Base-by-base conservation (phyloP, 2,797 vertebrate genomes). In the Scolopax rusticola region DNA sequence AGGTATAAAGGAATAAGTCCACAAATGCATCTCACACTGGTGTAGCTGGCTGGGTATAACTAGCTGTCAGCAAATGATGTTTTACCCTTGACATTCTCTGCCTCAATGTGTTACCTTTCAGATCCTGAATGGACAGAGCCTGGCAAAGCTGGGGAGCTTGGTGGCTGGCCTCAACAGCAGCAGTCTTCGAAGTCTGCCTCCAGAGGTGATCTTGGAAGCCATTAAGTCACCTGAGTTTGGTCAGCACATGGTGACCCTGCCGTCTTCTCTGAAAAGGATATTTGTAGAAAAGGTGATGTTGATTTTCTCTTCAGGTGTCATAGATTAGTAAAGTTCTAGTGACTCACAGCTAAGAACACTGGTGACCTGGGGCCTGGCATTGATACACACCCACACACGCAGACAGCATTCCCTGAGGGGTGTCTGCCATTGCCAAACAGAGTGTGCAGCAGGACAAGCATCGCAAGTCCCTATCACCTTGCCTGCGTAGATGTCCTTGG, bases 231-330 rank as follows among this genome's bases (percentile, higher is more conserved):
- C 95, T 7, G n/a, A 68, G 24, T 98, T 98, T 48, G 89, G 23
- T 33, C 90, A 79, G 78, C 82, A 92, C 17, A 1, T 95, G 40
- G 61, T 16, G 8, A 8, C 11, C 1, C 69, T 96, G 54, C 93
- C 95, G 18, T 6, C 89, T 18, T 13, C 77, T 51, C 90, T 96
- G 56, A 96, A 96, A 50, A 86, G 28, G 32, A 24, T 9, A 8
- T 41, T 98, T 60, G 96, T 96, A 76, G 92, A 94, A 53, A 96
- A 97, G 97, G 97, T 97, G 78, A 95, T 11, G 33, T 32, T 12
- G 8, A 4, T 76, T 82, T 32, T 38, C 40, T 67, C 36, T 50
- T 43, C 20, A 4, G n/a, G 36, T 4, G 0, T 33, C 53, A 12
- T 13, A 56, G 3, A 27, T 77, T 21, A 67, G 38, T 48, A 19